Conservation (phyloP, 1,140 invertebrate genomes). For the Ectropis grisescens region DNA sequence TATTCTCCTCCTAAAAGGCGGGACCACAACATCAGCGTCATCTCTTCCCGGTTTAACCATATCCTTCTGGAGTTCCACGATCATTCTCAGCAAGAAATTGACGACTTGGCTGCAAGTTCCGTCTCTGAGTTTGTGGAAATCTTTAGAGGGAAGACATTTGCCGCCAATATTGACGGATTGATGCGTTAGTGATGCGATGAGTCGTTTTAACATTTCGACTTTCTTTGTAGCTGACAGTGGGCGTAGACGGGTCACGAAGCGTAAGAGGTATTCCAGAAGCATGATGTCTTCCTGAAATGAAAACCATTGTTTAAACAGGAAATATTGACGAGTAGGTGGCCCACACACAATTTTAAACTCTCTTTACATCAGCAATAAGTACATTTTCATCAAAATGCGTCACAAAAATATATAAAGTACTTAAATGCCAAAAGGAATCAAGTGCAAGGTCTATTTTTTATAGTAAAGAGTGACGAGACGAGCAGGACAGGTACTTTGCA, state of each 20-base stretch:
- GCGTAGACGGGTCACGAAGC: conserved; percentile 77
- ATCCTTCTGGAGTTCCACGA: conserved; percentile 50
- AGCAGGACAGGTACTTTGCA: no score
- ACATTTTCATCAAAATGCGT: no score
- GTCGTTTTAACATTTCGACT: conserved; percentile 72
- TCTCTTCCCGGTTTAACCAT: conserved; percentile 41
- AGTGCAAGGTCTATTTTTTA: no score
- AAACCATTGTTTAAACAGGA: no score
- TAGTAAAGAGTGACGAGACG: no score
- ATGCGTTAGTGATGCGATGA: conserved; percentile 76
- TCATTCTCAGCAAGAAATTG: conserved; percentile 49
- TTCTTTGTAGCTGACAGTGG: conserved; percentile 72
- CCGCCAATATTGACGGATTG: conserved; percentile 73
- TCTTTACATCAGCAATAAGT: no score
- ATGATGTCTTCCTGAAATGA: conserved; percentile 74
- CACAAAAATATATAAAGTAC: no score
- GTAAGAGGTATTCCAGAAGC: conserved; percentile 80
- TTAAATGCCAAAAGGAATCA: no score
- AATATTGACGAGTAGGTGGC: no score
- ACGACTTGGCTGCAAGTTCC: conserved; percentile 42
- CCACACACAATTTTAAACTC: no score
- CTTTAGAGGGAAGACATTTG: conserved; percentile 63
- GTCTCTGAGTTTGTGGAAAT: conserved; percentile 42
- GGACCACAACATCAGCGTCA: conserved; percentile 45
- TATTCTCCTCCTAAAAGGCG: conserved; percentile 36